Evolutionary conservation across 2,113 vertebrate species (phyloP).

Genomic region (Pica pica): DNA sequence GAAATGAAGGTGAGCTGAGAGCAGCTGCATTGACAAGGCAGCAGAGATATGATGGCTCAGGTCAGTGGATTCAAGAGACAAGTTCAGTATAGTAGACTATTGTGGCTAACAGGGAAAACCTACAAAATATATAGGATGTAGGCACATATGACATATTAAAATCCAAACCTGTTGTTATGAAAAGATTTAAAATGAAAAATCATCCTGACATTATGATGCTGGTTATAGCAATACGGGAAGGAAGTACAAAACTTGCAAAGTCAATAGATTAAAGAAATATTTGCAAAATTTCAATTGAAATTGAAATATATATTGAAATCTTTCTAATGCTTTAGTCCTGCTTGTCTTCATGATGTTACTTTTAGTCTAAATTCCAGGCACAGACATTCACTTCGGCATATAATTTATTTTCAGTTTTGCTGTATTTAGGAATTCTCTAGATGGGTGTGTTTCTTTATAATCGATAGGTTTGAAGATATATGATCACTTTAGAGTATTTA

Average conservation of each 20-base stretch:
- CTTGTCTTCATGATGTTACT: not conserved
- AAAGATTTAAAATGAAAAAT: not conserved
- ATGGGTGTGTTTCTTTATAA: not conserved
- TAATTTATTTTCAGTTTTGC: not conserved
- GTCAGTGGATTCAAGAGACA: not conserved
- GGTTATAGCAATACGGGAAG: not conserved
- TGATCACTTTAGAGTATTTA: not conserved
- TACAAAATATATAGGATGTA: not conserved
- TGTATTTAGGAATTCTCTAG: not conserved
- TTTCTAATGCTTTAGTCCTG: not conserved
- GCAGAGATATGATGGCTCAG: not conserved
- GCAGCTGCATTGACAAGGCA: not conserved
- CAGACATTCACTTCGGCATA: not conserved
- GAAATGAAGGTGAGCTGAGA: not conserved
- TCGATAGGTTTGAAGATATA: not conserved
- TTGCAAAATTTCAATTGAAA: not conserved
- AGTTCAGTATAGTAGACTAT: not conserved
- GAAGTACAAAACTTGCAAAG: not conserved
- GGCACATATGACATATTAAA: not conserved
- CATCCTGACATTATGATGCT: not conserved
- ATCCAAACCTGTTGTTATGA: not conserved
- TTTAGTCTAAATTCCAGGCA: not conserved
- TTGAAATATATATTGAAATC: not conserved
- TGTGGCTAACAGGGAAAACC: not conserved
- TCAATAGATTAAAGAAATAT: not conserved